Conservation (phyloP, 2,888 invertebrate species). For the Catocala fraxini region DNA sequence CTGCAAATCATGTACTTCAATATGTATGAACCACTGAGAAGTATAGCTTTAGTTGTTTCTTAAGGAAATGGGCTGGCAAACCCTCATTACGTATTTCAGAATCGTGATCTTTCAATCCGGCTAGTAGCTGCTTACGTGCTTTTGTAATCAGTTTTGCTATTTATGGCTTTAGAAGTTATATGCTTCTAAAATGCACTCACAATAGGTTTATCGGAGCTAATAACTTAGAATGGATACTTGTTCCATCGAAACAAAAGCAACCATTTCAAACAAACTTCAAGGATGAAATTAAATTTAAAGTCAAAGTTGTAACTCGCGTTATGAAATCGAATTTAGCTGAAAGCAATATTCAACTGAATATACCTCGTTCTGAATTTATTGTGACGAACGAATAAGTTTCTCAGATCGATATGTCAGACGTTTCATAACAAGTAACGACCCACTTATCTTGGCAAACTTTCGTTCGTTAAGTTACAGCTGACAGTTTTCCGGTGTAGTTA, state of each 20-base stretch:
- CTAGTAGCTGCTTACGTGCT: slow-evolving; percentile 11
- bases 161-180: background rate
- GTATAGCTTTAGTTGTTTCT: slow-evolving; percentile 8
- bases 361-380: slow-evolving; percentile 12
- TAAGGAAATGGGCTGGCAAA: slow-evolving; percentile 4
- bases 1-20: slow-evolving; percentile 15
- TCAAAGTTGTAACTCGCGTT: too few relatives aligned
- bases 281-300: background rate
- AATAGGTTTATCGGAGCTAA: background rate
- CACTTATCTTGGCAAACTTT: slow-evolving; percentile 53
- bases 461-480: slow-evolving; percentile 46
- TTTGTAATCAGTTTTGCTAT: slow-evolving; percentile 14
- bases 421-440: slow-evolving; percentile 47
- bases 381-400: slow-evolving; percentile 12
- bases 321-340: background rate
- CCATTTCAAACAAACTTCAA: background rate
- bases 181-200: slow-evolving; percentile 1
- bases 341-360: slow-evolving; percentile 3
- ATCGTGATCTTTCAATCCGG: slow-evolving; percentile 14
- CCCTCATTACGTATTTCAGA: slow-evolving; percentile 14
- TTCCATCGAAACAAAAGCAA: too few relatives aligned
- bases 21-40: slow-evolving; percentile 12
- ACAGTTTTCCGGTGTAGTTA: slow-evolving; percentile 47
- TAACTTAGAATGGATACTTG: background rate
- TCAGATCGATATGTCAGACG: slow-evolving; percentile 35